These are phyloP conservation scores for Ataeniobius toweri DNA, from an alignment of 2,797 vertebrate genomes.

Conservation along the genomic window DNA sequence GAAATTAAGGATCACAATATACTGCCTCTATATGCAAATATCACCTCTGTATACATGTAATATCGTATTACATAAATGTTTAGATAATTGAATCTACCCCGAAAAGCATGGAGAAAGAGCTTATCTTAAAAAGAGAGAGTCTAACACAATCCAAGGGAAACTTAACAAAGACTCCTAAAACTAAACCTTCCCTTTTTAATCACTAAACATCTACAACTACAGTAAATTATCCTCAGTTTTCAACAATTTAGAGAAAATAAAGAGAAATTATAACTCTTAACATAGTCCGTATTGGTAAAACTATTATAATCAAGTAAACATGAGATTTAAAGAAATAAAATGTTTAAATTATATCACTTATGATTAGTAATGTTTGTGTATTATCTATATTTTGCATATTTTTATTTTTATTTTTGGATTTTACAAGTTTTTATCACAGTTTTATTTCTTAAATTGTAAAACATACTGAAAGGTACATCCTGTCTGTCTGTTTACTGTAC, in stretches of 20 bases:
- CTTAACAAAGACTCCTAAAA: slow-evolving; percentile 77
- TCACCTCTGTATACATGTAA: slow-evolving; percentile 80
- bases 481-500: slow-evolving; percentile 83
- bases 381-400: slow-evolving; percentile 81
- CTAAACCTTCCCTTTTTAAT: slow-evolving; percentile 72
- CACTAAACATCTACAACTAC: slow-evolving; percentile 80
- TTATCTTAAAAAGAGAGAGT: slow-evolving; percentile 79
- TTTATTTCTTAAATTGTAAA: slow-evolving; percentile 85
- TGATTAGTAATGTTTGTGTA: slow-evolving; percentile 75
- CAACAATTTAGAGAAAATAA: slow-evolving; percentile 74
- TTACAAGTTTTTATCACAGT: slow-evolving; percentile 72
- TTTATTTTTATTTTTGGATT: slow-evolving; percentile 67
- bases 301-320: slow-evolving; percentile 79
- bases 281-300: slow-evolving; percentile 75
- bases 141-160: slow-evolving; percentile 80
- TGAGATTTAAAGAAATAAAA: slow-evolving; percentile 75
- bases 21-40: slow-evolving; percentile 79
- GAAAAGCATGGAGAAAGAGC: slow-evolving; percentile 76
- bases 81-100: slow-evolving; percentile 72
- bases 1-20: slow-evolving; percentile 78
- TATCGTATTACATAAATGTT: slow-evolving; percentile 79
- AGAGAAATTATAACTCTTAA: slow-evolving; percentile 75
- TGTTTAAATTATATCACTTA: slow-evolving; percentile 78
- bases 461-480: slow-evolving; percentile 83
- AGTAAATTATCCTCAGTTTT: slow-evolving; percentile 70